phyloP scores from a whole-genome alignment of 2,888 invertebrate species.

The Nomada lathburiana region DNA sequence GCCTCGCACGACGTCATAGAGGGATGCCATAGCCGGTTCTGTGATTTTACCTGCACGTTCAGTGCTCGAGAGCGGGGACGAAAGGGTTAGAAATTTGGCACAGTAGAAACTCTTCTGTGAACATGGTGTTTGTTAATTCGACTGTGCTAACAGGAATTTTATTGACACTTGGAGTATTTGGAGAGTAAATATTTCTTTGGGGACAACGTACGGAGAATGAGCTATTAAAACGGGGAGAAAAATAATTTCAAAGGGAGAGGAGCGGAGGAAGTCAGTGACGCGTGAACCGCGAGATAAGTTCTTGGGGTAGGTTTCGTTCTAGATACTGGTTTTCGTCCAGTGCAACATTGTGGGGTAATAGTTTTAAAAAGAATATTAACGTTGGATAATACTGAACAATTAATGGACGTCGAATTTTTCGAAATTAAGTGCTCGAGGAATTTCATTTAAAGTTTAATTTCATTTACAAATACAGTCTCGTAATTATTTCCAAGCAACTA shows the following conservation, averaged over 20 bases:
- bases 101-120: too few species aligned
- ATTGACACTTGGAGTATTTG: not conserved
- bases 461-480: too few species aligned
- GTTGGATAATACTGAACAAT: too few species aligned
- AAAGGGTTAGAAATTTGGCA: not conserved
- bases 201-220: too few species aligned
- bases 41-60: slow-evolving; percentile 1
- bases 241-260: slow-evolving; percentile 27
- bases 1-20: slow-evolving; percentile 9
- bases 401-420: too few species aligned
- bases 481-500: too few species aligned
- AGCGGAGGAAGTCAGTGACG: not conserved
- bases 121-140: too few species aligned
- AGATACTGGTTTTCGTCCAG: not conserved
- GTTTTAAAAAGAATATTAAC: too few species aligned
- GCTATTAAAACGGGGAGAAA: not conserved
- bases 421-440: too few species aligned
- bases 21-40: not conserved
- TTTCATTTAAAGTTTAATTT: too few species aligned
- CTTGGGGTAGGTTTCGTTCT: too few species aligned
- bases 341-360: not conserved
- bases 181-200: not conserved
- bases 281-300: slow-evolving; percentile 37
- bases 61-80: not conserved
- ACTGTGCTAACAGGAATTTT: not conserved